Evolutionary conservation across 1,140 invertebrate genomes (phyloP).

Genomic region (Lanistes nyassanus): DNA sequence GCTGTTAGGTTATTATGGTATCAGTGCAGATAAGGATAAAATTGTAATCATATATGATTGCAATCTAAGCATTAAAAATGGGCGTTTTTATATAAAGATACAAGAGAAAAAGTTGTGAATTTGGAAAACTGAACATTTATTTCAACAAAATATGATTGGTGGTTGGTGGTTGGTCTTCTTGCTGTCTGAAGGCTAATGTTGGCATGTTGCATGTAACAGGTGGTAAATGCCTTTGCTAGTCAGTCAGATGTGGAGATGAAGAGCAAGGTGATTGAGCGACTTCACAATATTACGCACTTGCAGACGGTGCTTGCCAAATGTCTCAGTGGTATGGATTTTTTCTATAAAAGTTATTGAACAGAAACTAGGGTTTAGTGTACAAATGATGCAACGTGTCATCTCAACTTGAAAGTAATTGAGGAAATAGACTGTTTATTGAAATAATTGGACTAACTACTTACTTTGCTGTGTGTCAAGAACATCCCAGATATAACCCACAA

Average conservation of each 20-base stretch:
- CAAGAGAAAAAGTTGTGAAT: too few relatives aligned
- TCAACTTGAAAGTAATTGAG: too few relatives aligned
- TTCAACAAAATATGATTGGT: too few relatives aligned
- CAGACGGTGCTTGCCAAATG: conserved; percentile 53
- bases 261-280: conserved; percentile 57
- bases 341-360: neutral
- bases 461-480: neutral
- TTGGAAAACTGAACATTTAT: too few relatives aligned
- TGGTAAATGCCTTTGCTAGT: conserved; percentile 81
- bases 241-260: conserved; percentile 66
- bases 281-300: conserved; percentile 64
- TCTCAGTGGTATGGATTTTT: conserved; percentile 49
- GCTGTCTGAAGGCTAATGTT: too few relatives aligned
- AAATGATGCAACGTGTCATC: too few relatives aligned
- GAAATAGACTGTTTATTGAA: neutral
- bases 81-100: too few relatives aligned
- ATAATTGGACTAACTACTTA: neutral
- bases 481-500: conserved; percentile 15
- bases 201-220: conserved; percentile 35
- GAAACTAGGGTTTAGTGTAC: neutral
- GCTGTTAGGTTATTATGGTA: too few relatives aligned
- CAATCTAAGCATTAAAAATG: too few relatives aligned
- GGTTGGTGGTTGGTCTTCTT: too few relatives aligned
- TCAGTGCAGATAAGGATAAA: too few relatives aligned
- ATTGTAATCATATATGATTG: too few relatives aligned